Base-by-base conservation (phyloP, 1,140 invertebrate genomes). In the Drosophila miranda region DNA sequence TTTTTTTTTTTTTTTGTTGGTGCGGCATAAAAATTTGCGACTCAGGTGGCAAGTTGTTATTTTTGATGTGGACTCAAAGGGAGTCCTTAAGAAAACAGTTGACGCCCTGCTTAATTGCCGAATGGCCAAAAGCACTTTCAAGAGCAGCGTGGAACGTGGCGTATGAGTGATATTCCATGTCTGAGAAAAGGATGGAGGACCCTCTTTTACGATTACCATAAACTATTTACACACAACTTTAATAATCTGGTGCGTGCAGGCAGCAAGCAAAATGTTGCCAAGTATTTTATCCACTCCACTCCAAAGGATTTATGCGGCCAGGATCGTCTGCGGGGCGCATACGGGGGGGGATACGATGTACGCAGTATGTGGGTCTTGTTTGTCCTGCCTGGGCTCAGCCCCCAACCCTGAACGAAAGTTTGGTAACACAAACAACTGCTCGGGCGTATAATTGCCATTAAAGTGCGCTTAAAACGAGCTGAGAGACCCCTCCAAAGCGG, bases 151-250 rank as follows among this genome's bases (percentile, higher is more conserved):
- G 16, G 0, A 16, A 16, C 16, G 16, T 16, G 16, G 16, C 16
- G 16, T 16, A 16, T 87, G 78, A 87, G 82, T 87, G 82, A 87
- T 87, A 75, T 87, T 87, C 78, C 82, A 60, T 87, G 82, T 86
- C 66, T 46, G 21, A 43, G 21, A 43, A 61, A 43, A 11, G 57
- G 23, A 6, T 9, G 9, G 16, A 16, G 16, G 16, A 16, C 16
- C 16, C 16, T 75, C 67, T 67, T 76, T 87, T 69, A 81, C 59
- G 82, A 78, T 87, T 78, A 78, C 75, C 82, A 87, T 87, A 87
- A 87, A 87, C 78, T 87, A 87, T 87, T 87, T 75, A 87, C 75
- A 69, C 82, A 66, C 57, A 75, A 77, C 82, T 71, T 87, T 82
- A 86, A 84, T 75, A 78, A 71, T 75, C 64, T 71, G 51, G 57